Evolutionary conservation across 2,113 vertebrate species (phyloP).

Genomic region (Pomatorhinus ruficollis): DNA sequence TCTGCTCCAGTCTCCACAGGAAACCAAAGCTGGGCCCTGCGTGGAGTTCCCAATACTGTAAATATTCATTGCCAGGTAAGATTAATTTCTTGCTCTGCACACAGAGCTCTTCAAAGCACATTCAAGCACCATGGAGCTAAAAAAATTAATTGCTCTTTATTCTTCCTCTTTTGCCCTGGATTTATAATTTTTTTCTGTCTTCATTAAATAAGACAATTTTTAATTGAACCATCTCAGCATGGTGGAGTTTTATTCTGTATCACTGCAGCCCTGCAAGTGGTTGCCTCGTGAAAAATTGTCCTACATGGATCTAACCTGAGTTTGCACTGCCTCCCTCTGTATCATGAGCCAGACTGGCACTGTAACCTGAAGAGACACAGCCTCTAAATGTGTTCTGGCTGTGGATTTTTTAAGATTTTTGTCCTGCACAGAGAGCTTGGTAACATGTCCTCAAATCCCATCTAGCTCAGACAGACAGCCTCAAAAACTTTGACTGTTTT

Average conservation of each 20-base stretch:
- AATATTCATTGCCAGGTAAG: neutral
- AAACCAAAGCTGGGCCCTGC: neutral
- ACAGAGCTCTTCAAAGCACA: neutral
- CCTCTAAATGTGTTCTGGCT: neutral
- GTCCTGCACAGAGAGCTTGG: neutral
- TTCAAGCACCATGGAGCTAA: neutral
- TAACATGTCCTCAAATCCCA: neutral
- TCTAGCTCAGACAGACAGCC: neutral
- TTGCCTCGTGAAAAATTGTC: neutral
- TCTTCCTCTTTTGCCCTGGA: neutral
- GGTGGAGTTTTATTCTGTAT: neutral
- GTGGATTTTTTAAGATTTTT: neutral
- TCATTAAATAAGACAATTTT: neutral
- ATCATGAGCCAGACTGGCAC: neutral
- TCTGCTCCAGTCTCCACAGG: neutral
- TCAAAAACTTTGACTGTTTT: neutral
- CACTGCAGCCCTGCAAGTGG: neutral
- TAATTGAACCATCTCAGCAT: neutral
- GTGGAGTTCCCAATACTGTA: neutral
- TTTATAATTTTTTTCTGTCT: neutral
- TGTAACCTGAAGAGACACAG: neutral
- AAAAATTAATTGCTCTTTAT: neutral
- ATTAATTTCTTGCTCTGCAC: neutral
- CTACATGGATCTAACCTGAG: neutral
- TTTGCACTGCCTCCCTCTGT: neutral